phyloP scores from a whole-genome alignment of 2,797 vertebrate species.

The Cetoscarus ocellatus region DNA sequence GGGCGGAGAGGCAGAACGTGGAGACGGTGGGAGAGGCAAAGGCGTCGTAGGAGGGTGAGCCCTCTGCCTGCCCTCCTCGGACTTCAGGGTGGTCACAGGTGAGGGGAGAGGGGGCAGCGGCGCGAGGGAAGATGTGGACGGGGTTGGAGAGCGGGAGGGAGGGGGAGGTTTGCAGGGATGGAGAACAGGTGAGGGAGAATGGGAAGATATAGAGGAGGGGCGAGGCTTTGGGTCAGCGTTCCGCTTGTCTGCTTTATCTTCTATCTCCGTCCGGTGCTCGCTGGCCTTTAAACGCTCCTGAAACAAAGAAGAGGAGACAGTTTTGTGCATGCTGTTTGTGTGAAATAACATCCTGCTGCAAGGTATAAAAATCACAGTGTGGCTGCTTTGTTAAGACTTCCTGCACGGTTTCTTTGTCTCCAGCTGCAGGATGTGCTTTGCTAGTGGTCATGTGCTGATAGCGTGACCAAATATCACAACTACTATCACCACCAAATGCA shows the following conservation, averaged over 20 bases:
- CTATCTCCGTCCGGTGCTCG: conserved; percentile 90
- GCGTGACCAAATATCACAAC: neutral
- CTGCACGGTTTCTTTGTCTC: neutral
- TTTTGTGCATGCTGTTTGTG: neutral
- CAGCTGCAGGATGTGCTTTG: conserved; percentile 18
- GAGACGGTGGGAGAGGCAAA: conserved; percentile 73
- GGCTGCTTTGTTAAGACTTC: conserved; percentile 19
- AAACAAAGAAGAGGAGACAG: conserved; percentile 23
- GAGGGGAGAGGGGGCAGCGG: conserved; percentile 87
- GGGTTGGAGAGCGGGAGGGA: conserved; percentile 81
- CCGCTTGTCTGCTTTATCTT: conserved; percentile 91
- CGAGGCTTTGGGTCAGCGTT: conserved; percentile 86
- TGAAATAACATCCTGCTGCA: conserved; percentile 4
- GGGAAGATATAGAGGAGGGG: conserved; percentile 78
- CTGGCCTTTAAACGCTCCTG: conserved; percentile 94
- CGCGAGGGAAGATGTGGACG: conserved; percentile 87
- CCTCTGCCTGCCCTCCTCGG: conserved; percentile 89
- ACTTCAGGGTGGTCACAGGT: conserved; percentile 89
- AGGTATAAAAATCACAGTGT: conserved; percentile 6
- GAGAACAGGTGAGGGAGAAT: conserved; percentile 80
- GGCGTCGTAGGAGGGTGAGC: conserved; percentile 86
- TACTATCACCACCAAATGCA: too few relatives aligned
- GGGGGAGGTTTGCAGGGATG: conserved; percentile 87
- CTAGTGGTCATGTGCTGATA: neutral
- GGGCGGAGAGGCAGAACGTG: conserved; percentile 82